These are phyloP conservation scores for Tenebrosternarchus preto DNA, from an alignment of 2,113 vertebrate genomes.

Conservation along the genomic window DNA sequence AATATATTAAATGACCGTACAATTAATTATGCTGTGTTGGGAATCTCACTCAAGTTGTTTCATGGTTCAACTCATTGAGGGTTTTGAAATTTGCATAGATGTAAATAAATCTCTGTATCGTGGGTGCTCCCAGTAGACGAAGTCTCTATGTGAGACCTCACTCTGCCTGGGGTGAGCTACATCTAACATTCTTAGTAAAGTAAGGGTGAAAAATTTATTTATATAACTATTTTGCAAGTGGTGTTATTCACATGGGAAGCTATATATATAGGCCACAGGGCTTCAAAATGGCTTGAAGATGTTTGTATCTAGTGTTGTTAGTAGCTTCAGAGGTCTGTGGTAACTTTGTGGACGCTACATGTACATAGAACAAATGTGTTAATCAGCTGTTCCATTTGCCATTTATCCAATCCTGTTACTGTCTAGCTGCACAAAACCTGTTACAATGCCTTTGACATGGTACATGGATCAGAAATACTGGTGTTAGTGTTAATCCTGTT, in stretches of 20 bases:
- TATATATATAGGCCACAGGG: not conserved
- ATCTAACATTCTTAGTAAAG: not conserved
- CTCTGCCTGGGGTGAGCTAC: not conserved
- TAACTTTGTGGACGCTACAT: not conserved
- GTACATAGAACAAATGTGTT: slow-evolving; percentile 13
- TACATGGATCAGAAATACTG: not conserved
- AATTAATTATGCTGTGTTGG: too few relatives aligned
- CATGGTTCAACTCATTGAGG: too few relatives aligned
- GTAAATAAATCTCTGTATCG: too few relatives aligned
- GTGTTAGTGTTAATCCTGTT: slow-evolving; percentile 27
- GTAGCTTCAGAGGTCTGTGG: not conserved
- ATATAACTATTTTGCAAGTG: not conserved
- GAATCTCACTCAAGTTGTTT: too few relatives aligned
- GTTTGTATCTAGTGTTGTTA: not conserved
- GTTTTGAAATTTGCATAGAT: too few relatives aligned
- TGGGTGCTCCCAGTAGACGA: too few relatives aligned
- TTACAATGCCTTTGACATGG: slow-evolving; percentile 1
- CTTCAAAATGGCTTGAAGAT: not conserved
- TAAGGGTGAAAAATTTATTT: not conserved
- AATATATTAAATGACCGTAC: too few relatives aligned
- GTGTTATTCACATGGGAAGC: not conserved
- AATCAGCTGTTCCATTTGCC: slow-evolving; percentile 18
- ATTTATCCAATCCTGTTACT: slow-evolving; percentile 35
- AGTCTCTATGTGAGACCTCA: too few relatives aligned
- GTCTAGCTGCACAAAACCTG: slow-evolving; percentile 3